Evolutionary conservation across 2,797 vertebrate species (phyloP), one percentile per base, ranked within the genome.

Genomic region (Urocyon cinereoargenteus): DNA sequence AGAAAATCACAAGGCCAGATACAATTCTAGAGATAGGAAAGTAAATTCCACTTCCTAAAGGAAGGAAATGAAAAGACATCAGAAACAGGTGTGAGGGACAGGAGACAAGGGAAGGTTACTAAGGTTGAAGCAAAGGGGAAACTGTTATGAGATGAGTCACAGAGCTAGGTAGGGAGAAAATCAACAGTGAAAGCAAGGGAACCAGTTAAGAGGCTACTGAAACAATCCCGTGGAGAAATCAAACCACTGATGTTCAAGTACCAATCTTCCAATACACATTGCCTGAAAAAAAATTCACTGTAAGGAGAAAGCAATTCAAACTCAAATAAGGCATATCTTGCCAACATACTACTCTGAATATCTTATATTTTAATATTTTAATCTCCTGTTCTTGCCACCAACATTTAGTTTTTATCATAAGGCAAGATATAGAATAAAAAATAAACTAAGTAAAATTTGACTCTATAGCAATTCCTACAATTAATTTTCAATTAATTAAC

Each of bases 161-260:
- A 90, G 7, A 64, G 9, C 5, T n/a, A 81, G 14, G 70, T 19
- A 64, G n/a, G 13, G 10, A 36, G 15, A 28, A 45, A 36, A 88
- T 91, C 70, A 91, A 87, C 40, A 75, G 22, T 5, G 68, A 59
- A 93, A 96, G 36, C 64, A 34, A 62, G 45, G 11, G 84, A 49
- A 90, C 51, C 55, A 73, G 51, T 57, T 96, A 92, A 96, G 24
- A 90, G 36, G 84, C 57, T 84, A 90, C 3, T 86, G 53, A 84
- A 97, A 90, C 64, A 96, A 78, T 90, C 26, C 26, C 75, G 45
- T 0, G 18, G 70, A 92, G n/a, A 96, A 90, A 91, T 82, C 64
- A 94, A 73, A 94, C 64, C 12, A 87, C 3, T 91, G 90, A 93
- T 89, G 93, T 96, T 97, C 45, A 94, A 93, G 51, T 26, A 95